Conservation (phyloP, 2,888 invertebrate genomes). For the Ectemnius continuus region DNA sequence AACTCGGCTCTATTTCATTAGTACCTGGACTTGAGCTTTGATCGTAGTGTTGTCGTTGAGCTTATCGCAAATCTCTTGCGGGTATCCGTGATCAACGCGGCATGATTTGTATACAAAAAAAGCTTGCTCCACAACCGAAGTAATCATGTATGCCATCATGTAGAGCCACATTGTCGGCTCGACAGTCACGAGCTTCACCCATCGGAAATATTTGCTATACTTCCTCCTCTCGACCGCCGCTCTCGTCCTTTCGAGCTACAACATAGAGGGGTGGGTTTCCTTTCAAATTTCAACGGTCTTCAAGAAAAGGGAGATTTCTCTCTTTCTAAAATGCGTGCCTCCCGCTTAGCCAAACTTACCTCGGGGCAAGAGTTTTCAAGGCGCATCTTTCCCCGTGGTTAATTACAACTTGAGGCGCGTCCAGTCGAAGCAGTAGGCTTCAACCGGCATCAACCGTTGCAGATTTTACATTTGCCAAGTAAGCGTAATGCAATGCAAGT, state of each 20-base stretch:
- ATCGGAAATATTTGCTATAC: slow-evolving; percentile 58
- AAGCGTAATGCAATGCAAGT: no score
- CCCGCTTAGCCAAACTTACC: no score
- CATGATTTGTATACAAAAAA: slow-evolving; percentile 90
- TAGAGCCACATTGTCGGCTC: slow-evolving; percentile 93
- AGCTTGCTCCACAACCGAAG: slow-evolving; percentile 88
- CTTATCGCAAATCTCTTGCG: slow-evolving; percentile 84
- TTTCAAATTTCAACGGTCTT: no score
- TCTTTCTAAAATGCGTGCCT: no score
- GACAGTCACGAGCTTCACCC: slow-evolving; percentile 82
- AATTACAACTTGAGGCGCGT: no score
- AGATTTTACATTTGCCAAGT: no score
- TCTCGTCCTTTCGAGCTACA: neutral
- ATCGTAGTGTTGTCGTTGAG: slow-evolving; percentile 80
- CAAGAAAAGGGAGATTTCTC: no score
- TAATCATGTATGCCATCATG: slow-evolving; percentile 92
- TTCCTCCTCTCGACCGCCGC: neutral
- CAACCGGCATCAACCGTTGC: no score
- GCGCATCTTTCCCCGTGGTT: no score
- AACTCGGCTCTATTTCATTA: no score
- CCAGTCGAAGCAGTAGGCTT: no score
- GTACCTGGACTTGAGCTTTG: slow-evolving; percentile 85
- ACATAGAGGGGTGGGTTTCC: neutral
- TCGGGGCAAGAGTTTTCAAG: no score
- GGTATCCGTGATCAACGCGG: slow-evolving; percentile 85